Percentiles rank a stretch among this genome's conserved stretches.
Evolutionary conservation across 2,113 vertebrate species (phyloP).

Genomic region (Oreotrochilus melanogaster): DNA sequence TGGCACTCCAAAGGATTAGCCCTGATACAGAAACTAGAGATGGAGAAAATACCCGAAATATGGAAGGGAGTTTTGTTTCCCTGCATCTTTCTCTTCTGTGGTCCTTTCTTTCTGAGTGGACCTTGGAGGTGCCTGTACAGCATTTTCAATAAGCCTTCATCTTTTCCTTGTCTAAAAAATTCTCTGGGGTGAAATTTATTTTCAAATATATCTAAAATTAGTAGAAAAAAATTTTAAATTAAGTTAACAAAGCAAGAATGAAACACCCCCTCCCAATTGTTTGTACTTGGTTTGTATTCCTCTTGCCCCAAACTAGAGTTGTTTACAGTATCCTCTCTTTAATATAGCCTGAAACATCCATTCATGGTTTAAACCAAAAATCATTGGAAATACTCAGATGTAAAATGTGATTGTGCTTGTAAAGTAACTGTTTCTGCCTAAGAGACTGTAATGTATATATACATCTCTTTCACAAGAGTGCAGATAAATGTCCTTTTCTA

Average conservation of each 20-base stretch:
- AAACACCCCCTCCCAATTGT: not conserved
- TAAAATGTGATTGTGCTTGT: not conserved
- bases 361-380: not conserved
- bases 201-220: not conserved
- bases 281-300: not conserved
- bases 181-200: not conserved
- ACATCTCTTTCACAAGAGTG: not conserved
- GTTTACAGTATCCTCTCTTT: not conserved
- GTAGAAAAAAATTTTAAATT: not conserved
- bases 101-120: not conserved
- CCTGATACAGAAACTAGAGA: not conserved
- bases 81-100: not conserved
- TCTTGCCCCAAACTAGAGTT: not conserved
- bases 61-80: not conserved
- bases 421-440: not conserved
- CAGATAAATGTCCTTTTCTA: not conserved
- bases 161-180: constrained; percentile 30
- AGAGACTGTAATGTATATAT: not conserved
- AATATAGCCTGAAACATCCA: not conserved
- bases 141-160: not conserved
- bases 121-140: not conserved
- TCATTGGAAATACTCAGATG: not conserved
- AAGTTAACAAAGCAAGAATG: not conserved
- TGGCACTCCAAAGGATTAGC: not conserved
- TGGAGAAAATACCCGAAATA: not conserved